Evolutionary conservation across 2,113 vertebrate species (phyloP).

Genomic region (Pteruthius melanotis): DNA sequence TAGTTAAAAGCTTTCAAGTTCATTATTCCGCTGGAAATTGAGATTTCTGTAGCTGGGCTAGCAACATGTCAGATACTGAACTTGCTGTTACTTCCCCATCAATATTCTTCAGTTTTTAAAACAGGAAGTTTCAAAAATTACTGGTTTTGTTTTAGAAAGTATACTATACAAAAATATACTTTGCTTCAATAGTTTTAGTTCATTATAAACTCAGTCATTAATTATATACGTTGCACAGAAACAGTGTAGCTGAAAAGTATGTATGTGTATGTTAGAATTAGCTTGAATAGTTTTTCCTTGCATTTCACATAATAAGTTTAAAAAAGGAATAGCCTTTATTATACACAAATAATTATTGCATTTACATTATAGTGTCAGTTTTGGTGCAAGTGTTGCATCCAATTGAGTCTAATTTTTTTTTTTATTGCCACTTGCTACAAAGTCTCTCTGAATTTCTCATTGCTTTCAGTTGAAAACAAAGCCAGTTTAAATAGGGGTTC

Average conservation of each 20-base stretch:
- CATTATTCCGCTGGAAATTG: neutral
- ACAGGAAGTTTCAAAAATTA: neutral
- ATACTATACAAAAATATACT: neutral
- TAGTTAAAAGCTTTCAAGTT: neutral
- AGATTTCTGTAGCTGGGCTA: neutral
- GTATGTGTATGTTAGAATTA: neutral
- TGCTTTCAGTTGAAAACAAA: neutral
- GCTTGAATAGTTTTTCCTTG: neutral
- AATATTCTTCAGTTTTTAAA: neutral
- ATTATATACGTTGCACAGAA: neutral
- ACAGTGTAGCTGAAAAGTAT: neutral
- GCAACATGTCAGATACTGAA: neutral
- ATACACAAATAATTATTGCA: fast-evolving
- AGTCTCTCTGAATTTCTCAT: neutral
- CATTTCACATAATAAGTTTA: neutral
- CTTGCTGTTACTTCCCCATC: neutral
- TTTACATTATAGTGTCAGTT: neutral
- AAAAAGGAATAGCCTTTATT: neutral
- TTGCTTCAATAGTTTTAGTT: neutral
- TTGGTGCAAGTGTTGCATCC: neutral
- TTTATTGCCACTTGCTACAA: neutral
- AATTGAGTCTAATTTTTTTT: neutral
- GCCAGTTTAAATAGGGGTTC: neutral
- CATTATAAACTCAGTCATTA: neutral
- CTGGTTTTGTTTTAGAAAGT: neutral